Percentiles rank a stretch among this genome's conserved stretches.
Evolutionary conservation across 2,113 vertebrate genomes (phyloP).

Genomic region (Paradisaea rubra): DNA sequence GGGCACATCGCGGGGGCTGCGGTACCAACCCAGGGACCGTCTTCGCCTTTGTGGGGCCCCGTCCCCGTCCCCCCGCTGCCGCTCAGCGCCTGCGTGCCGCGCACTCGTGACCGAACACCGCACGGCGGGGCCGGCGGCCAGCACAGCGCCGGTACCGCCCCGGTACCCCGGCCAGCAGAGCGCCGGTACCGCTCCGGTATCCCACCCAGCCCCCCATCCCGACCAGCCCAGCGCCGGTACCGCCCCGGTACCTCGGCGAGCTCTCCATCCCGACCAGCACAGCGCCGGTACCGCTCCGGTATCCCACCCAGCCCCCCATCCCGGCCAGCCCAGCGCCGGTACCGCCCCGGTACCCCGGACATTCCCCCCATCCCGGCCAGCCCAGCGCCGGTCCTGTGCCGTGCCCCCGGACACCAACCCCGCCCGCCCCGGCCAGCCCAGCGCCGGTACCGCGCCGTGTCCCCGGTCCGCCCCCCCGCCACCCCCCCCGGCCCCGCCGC

Average conservation of each 20-base stretch:
- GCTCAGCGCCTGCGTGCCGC: constrained; percentile 68
- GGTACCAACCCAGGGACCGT: background rate
- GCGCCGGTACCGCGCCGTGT: constrained; percentile 14
- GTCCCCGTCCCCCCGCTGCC: background rate
- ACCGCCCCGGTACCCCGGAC: background rate
- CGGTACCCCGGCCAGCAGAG: background rate
- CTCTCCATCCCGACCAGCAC: background rate
- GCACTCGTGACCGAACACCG: constrained; percentile 63
- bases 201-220: background rate
- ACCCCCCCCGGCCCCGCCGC: too few relatives aligned
- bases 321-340: background rate
- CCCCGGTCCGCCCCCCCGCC: background rate
- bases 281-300: background rate
- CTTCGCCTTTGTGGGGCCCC: background rate
- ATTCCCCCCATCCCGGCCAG: background rate
- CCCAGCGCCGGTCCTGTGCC: background rate
- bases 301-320: too few relatives aligned
- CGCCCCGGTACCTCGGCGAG: background rate
- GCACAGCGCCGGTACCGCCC: background rate
- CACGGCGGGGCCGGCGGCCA: background rate
- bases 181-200: background rate
- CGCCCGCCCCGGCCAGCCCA: background rate
- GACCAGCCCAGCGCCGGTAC: background rate
- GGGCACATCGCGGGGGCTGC: background rate
- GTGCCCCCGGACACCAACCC: background rate